Base-by-base conservation (phyloP, 2,888 invertebrate species). In the Agonopterix heracliana region DNA sequence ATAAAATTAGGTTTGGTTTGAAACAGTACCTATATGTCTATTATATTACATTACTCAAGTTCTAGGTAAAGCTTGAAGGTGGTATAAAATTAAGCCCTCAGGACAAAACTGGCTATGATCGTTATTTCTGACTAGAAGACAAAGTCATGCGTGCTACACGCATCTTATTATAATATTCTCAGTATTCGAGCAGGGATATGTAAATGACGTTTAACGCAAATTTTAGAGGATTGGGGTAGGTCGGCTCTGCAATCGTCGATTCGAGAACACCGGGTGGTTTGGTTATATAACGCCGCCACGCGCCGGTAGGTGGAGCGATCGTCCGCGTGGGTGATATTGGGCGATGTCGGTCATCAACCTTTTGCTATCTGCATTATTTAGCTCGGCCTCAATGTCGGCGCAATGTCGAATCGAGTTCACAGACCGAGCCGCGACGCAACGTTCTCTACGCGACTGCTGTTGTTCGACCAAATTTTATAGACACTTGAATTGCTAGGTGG, bases 341-440 rank as follows among this genome's bases (percentile, higher is more conserved):
- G 81, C 77, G 79, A 72, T 78, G 83, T 77, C 83, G 87, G 86
- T 81, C 87, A 78, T 79, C 77, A 76, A 85, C 81, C 84, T 68
- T 73, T 65, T 68, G 83, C 83, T 88, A 87, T 87, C 87, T 85
- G 78, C 81, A 81, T 83, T 82, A 83, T 85, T 86, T 81, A 77
- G 84, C 81, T 74, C 78, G 79, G 69, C 81, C 26, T 74, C 81
- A 87, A 86, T 82, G 86, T 78, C 86, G 83, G 71, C 76, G 71
- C 86, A 87, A 88, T 84, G 87, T 87, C 87, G 84, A 78, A 11
- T 11, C 71, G 79, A 78, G 86, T 85, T 84, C 85, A 82, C 68
- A 78, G 83, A 84, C 86, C 85, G 66, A 68, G 74, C 66, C 61
- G 74, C 74, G 73, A 62, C 70, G 77, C 64, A 67, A 62, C 76